phyloP scores from a whole-genome alignment of 2,888 invertebrate genomes.

The Diplazon laetatorius region DNA sequence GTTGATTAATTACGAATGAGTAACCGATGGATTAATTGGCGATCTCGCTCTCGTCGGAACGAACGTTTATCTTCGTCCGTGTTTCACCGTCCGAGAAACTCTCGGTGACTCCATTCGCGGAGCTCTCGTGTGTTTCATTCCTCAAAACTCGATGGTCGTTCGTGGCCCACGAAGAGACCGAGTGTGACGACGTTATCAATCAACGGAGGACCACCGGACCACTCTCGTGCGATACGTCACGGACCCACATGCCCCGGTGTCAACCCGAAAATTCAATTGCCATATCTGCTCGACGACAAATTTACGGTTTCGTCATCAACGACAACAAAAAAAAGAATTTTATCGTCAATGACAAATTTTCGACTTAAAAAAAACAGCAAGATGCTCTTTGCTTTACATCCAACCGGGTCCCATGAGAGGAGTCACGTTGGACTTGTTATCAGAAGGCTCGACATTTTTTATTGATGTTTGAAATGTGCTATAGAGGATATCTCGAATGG shows the following conservation, averaged over 20 bases:
- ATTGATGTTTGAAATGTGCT: slow-evolving; percentile 20
- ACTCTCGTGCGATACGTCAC: not conserved
- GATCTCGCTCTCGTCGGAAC: slow-evolving; percentile 45
- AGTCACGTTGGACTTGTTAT: not conserved
- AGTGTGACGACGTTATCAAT: slow-evolving; percentile 54
- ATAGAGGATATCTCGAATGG: slow-evolving; percentile 28
- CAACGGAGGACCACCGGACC: slow-evolving; percentile 3
- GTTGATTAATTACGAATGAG: slow-evolving; percentile 53
- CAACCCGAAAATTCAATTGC: slow-evolving; percentile 15
- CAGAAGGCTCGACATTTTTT: slow-evolving; percentile 19
- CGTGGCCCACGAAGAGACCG: slow-evolving; percentile 13
- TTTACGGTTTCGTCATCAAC: slow-evolving; percentile 22
- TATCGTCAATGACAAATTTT: slow-evolving; percentile 38
- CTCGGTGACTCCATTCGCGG: slow-evolving; percentile 13
- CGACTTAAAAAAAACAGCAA: slow-evolving; percentile 18
- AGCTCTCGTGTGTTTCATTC: too few species aligned
- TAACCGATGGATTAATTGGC: slow-evolving; percentile 55
- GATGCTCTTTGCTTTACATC: slow-evolving; percentile 16
- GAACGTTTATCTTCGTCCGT: slow-evolving; percentile 44
- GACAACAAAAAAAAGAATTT: too few species aligned
- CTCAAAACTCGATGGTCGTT: slow-evolving; percentile 14
- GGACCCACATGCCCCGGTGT: slow-evolving; percentile 5
- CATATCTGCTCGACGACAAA: not conserved
- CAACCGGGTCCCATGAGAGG: not conserved
- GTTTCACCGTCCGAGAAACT: slow-evolving; percentile 18